Evolutionary conservation across 1,140 invertebrate species (phyloP), one percentile per base, ranked within the genome.

Genomic region (Lysiphlebus fabarum): DNA sequence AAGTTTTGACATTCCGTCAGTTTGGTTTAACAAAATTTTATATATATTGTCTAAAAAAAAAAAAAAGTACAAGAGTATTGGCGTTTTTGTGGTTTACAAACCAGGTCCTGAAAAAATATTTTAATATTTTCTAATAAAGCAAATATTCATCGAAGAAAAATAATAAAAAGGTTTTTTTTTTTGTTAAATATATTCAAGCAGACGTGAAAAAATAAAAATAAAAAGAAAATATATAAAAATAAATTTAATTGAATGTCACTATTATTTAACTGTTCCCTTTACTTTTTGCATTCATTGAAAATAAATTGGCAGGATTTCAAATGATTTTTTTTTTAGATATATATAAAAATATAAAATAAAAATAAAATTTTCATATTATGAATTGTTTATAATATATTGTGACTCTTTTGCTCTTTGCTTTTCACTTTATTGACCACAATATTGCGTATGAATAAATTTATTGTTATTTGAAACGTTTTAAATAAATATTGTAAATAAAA

Each of bases 1-100:
- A 75, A 74, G 67, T 72, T 75, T 73, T 73, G 75, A 70, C 75
- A 75, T 74, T 75, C 72, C 74, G 67, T 72, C 73, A 70, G 73
- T 73, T 73, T 71, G 67, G 68, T 70, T 72, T 71, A 72, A 67
- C 70, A 65, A 63, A 62, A n/a, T n/a, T n/a, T 65, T 38, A 42
- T 63, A 56, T 58, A 59, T 62, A 55, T 59, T 11, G 53, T 51
- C 63, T 60, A 45, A 57, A 57, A 59, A 61, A 62, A n/a, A n/a
- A n/a, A n/a, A n/a, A n/a, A n/a, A n/a, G n/a, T n/a, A 65, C 68
- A 64, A 61, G 65, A 63, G 60, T 63, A 59, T 54, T 58, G 59
- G 59, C 67, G 63, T 73, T 70, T 69, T 67, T 70, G 70, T 66
- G 70, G 70, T 71, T 68, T 12, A 6, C 11, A 11, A 33, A 9